phyloP scores from a whole-genome alignment of 2,888 invertebrate genomes.

The Drosophila conformis region DNA sequence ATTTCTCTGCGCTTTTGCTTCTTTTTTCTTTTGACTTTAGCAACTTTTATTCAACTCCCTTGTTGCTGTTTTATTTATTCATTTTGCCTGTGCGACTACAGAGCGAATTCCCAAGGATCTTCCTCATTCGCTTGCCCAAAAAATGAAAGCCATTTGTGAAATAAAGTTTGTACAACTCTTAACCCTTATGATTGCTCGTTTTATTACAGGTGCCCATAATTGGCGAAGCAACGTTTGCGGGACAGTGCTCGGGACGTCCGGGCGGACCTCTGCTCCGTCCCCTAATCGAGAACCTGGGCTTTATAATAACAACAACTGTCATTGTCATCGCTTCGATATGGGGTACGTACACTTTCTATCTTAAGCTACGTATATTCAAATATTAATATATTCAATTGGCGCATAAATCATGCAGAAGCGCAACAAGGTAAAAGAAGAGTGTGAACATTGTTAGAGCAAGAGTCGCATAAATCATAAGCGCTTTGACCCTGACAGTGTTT shows the following conservation, averaged over 20 bases:
- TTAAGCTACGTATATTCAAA: conserved; percentile 9
- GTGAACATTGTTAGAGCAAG: conserved; percentile 32
- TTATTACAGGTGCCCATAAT: conserved; percentile 82
- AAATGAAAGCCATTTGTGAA: conserved; percentile 25
- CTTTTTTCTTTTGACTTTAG: conserved; percentile 15
- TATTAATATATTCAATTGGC: conserved; percentile 44
- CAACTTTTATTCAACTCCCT: conserved; percentile 4
- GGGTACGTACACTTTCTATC: conserved; percentile 58
- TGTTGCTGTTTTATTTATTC: conserved; percentile 25
- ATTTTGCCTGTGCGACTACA: conserved; percentile 31
- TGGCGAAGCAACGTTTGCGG: conserved; percentile 65
- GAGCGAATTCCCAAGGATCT: conserved; percentile 16
- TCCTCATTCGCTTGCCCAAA: conserved; percentile 12
- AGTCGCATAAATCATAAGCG: conserved; percentile 62
- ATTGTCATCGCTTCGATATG: conserved; percentile 78
- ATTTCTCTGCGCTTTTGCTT: conserved; percentile 39
- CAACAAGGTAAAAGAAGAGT: conserved; percentile 6
- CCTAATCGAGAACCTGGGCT: conserved; percentile 81
- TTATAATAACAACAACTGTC: conserved; percentile 78
- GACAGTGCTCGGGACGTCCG: conserved; percentile 76
- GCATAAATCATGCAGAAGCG: conserved; percentile 50
- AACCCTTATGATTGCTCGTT: conserved; percentile 22
- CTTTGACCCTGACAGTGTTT: conserved; percentile 21
- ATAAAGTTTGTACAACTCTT: conserved; percentile 3
- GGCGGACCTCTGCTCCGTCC: conserved; percentile 72